Base-by-base conservation (phyloP, 2,888 invertebrate genomes). In the Agrochola lychnidis region DNA sequence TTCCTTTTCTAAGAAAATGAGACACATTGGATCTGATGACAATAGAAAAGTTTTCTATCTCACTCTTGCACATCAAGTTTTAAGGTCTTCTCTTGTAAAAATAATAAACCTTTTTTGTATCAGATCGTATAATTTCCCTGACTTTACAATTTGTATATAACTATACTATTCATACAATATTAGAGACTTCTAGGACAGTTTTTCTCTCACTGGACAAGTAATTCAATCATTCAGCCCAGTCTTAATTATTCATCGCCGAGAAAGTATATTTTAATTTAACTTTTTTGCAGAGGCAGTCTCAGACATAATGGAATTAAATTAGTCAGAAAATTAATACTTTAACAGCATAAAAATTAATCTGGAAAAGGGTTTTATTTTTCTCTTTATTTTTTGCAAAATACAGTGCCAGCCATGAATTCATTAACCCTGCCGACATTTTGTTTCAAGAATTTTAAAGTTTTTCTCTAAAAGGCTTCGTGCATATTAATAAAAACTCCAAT, bases 301-400 rank as follows among this genome's bases (percentile, higher is more conserved):
- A 40, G 57, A 42, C 68, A 71, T 53, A 74, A 79, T 70, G 51
- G 56, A 85, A 86, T 78, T 70, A 71, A 82, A 70, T 82, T 76
- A 69, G n/a, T 45, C 40, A 56, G 57, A 53, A 84, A 76, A 64
- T 69, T 71, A 72, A 83, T 70, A 67, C 70, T 79, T 83, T 53
- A 73, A 79, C 70, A 48, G 73, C 53, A 56, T 40, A 67, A 71
- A 68, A 78, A 42, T 59, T 57, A n/a, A 63, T 71, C 51, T 64
- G 40, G n/a, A 79, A 74, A 81, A 36, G 53, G 30, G 70, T 66
- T 69, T 78, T 57, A 68, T 64, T 73, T 51, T 83, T 69, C 45
- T 14, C 40, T 42, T 71, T 56, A 56, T 63, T 66, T 64, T 72
- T 61, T 74, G 9, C n/a, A n/a, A 70, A 62, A 83, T 7, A 36